phyloP scores from a whole-genome alignment of 2,113 vertebrate genomes.

The Pyrgilauda ruficollis region DNA sequence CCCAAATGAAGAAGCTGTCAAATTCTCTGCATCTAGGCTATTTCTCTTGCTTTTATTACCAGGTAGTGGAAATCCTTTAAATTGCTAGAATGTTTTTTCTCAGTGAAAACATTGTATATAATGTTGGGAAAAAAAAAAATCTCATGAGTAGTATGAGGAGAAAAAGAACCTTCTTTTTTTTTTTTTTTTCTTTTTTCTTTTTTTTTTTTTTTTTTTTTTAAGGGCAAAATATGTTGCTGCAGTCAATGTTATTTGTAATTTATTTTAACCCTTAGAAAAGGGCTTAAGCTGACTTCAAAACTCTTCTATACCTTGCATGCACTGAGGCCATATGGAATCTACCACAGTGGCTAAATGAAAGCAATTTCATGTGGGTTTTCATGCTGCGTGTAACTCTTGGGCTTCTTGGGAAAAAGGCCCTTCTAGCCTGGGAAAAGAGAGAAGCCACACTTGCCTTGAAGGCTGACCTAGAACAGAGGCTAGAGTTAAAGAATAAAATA shows the following conservation, averaged over 20 bases:
- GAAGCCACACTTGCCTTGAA: not conserved
- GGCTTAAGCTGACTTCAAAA: not conserved
- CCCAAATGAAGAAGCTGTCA: not conserved
- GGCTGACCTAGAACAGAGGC: not conserved
- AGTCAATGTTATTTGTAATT: not conserved
- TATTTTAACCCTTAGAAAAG: not conserved
- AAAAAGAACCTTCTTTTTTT: not conserved
- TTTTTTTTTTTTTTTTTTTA: not conserved
- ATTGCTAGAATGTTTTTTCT: not conserved
- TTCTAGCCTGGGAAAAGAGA: not conserved
- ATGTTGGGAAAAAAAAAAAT: not conserved
- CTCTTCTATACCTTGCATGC: not conserved
- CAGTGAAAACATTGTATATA: not conserved
- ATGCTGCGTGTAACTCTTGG: not conserved
- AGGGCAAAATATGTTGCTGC: not conserved
- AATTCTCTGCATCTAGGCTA: not conserved
- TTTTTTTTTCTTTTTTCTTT: not conserved
- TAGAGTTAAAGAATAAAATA: not conserved
- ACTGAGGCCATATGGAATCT: not conserved
- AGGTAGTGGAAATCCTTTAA: not conserved
- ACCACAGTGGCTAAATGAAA: not conserved
- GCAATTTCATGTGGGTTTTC: not conserved
- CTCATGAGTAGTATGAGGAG: rapidly evolving
- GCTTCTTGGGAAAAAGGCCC: not conserved
- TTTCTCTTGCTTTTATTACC: not conserved